Evolutionary conservation across 37 sponge, comb jelly and placozoan species (phyloP).

Genomic region (Trichoplax adhaerens): DNA sequence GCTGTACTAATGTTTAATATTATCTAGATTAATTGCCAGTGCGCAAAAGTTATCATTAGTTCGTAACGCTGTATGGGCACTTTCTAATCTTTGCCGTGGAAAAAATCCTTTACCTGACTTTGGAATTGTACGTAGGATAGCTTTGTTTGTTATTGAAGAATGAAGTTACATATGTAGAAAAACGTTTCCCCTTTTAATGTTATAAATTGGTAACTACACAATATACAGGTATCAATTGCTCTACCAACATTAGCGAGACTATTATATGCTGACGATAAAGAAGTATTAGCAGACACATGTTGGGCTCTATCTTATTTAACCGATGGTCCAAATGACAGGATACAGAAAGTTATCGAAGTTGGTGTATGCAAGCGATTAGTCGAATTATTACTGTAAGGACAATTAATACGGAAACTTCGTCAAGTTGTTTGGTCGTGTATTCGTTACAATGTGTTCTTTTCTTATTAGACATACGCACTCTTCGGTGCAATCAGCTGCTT

Average conservation of each 20-base stretch:
- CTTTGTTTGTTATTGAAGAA: no score
- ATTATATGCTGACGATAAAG: slow-evolving; percentile 22
- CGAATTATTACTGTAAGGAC: slow-evolving; percentile 19
- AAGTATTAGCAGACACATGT: slow-evolving; percentile 19
- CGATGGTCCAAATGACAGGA: slow-evolving; percentile 21
- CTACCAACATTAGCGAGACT: slow-evolving; percentile 27
- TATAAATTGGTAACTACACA: no score
- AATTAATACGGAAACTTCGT: no score
- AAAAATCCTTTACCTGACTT: slow-evolving; percentile 41
- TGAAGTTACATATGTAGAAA: no score
- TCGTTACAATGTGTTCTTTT: no score
- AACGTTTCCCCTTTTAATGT: no score
- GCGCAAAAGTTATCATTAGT: slow-evolving; percentile 12
- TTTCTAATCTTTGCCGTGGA: slow-evolving; percentile 46
- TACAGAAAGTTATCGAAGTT: slow-evolving; percentile 30
- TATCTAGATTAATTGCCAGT: no score
- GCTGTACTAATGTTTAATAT: no score
- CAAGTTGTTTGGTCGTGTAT: no score
- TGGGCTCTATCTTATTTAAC: slow-evolving; percentile 29
- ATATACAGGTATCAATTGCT: slow-evolving; percentile 21
- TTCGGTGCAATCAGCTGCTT: slow-evolving; percentile 18
- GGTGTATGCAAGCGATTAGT: slow-evolving; percentile 33
- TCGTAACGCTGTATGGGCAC: slow-evolving; percentile 35
- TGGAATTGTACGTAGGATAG: slow-evolving; percentile 11
- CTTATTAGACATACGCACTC: neutral